A percentile compares a stretch with the other conserved stretches of the same genome.
phyloP scores from a whole-genome alignment of 2,888 invertebrate genomes.

The Theretra japonica region DNA sequence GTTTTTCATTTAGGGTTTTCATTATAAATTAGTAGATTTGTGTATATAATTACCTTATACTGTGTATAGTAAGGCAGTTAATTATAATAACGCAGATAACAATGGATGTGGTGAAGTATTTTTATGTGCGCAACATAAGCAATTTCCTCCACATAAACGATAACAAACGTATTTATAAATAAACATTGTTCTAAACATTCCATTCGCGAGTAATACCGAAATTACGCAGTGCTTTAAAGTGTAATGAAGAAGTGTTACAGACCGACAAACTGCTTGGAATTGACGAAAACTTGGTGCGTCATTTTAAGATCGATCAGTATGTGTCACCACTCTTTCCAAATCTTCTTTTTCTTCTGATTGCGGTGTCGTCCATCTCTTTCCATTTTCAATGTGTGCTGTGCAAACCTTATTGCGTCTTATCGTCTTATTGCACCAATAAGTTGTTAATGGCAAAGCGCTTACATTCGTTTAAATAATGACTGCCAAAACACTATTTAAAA shows the following conservation, averaged over 20 bases:
- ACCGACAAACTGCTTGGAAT: too few species aligned
- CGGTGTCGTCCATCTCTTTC: too few species aligned
- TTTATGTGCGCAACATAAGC: conserved; percentile 10
- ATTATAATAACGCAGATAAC: not conserved
- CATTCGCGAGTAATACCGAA: not conserved
- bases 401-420: too few species aligned
- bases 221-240: not conserved
- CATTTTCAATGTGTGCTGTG: too few species aligned
- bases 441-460: too few species aligned
- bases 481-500: too few species aligned
- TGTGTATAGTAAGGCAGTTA: not conserved
- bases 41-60: not conserved
- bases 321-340: not conserved
- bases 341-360: too few species aligned
- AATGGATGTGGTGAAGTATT: not conserved
- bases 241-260: not conserved
- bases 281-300: too few species aligned
- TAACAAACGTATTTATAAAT: conserved; percentile 22
- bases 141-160: conserved; percentile 24
- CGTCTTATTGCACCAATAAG: too few species aligned
- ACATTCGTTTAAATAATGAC: too few species aligned
- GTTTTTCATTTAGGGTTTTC: too few species aligned
- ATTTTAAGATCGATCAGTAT: not conserved
- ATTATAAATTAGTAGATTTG: too few species aligned
- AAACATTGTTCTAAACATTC: conserved; percentile 20